Percentiles rank a stretch among this genome's conserved stretches.
Evolutionary conservation across 2,113 vertebrate genomes (phyloP).

Genomic region (Brachypteracias leptosomus): DNA sequence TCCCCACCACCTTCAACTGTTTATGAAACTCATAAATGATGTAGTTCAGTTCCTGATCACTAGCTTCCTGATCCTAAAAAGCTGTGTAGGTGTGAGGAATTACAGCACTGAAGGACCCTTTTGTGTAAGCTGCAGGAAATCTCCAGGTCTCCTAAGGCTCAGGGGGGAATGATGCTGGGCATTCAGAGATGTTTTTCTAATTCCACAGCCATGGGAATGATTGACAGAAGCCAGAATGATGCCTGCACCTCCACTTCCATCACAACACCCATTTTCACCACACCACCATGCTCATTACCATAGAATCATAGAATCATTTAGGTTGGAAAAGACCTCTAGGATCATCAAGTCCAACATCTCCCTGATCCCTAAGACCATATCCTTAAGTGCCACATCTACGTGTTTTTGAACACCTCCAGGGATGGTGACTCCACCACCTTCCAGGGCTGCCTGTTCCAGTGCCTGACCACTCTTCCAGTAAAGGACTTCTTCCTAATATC

Average conservation of each 20-base stretch:
- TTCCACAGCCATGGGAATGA: accelerated
- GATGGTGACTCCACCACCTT: too few relatives aligned
- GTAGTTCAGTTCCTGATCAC: background rate
- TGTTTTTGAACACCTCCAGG: too few relatives aligned
- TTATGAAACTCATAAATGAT: background rate
- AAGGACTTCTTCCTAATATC: too few relatives aligned
- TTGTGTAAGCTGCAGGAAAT: background rate
- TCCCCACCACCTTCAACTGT: background rate
- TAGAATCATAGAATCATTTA: too few relatives aligned
- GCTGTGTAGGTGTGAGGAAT: background rate
- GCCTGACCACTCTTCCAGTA: too few relatives aligned
- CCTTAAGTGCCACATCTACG: too few relatives aligned
- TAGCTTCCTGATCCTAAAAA: background rate
- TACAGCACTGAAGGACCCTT: background rate
- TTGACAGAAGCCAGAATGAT: accelerated
- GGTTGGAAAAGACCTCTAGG: too few relatives aligned
- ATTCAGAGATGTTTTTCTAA: background rate
- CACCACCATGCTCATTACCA: background rate
- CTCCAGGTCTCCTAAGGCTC: background rate
- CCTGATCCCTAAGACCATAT: too few relatives aligned
- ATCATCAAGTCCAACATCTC: too few relatives aligned
- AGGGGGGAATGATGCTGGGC: background rate
- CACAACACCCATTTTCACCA: background rate
- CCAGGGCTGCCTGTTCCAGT: too few relatives aligned
- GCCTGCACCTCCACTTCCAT: background rate